phyloP scores from a whole-genome alignment of 2,797 vertebrate genomes.

The Vireo griseus region DNA sequence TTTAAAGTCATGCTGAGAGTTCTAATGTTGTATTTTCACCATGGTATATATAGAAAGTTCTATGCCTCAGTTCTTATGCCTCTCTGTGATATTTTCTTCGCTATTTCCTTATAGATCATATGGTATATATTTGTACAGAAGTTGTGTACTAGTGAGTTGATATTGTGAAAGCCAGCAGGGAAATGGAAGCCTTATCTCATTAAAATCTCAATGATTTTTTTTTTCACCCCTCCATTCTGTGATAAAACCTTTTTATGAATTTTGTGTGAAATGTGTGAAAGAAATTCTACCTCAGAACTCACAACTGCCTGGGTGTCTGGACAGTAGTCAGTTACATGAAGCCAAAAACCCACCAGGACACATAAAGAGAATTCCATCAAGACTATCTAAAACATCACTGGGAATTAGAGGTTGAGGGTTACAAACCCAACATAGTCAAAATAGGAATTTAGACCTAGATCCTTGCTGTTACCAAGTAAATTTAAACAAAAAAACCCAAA shows the following conservation, averaged over 20 bases:
- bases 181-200: not conserved
- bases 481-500: not conserved
- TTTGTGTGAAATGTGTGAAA: not conserved
- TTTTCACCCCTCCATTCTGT: not conserved
- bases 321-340: not conserved
- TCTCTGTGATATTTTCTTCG: not conserved
- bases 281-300: not conserved
- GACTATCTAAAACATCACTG: not conserved
- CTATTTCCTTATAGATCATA: not conserved
- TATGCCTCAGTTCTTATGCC: not conserved
- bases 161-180: not conserved
- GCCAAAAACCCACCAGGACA: not conserved
- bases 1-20: not conserved
- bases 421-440: not conserved
- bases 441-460: not conserved
- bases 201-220: not conserved
- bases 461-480: not conserved
- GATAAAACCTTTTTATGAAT: not conserved
- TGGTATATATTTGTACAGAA: not conserved
- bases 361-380: not conserved
- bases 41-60: not conserved
- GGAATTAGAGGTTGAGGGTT: not conserved
- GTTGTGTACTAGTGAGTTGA: not conserved
- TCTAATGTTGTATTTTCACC: not conserved
- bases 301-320: not conserved